A percentile compares a stretch with the other conserved stretches of the same genome.
Evolutionary conservation across 2,888 invertebrate genomes (phyloP).

Genomic region (Hydroisotoma schaefferi): DNA sequence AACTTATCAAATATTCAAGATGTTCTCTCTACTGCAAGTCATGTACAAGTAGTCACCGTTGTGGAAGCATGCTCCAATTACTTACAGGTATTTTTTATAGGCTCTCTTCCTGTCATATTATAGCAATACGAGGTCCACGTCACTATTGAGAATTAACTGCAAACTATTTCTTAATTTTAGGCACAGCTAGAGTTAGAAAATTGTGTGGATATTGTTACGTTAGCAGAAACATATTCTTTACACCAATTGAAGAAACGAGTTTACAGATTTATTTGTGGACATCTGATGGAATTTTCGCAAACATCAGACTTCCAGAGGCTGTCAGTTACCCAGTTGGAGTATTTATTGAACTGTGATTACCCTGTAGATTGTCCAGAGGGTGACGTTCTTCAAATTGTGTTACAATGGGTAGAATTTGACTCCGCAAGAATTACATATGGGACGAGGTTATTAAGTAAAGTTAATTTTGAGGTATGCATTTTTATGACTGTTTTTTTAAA

Average conservation of each 20-base stretch:
- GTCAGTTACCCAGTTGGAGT: slow-evolving; percentile 61
- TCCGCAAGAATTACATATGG: slow-evolving; percentile 48
- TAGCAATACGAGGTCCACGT: too few relatives aligned
- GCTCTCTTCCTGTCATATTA: too few relatives aligned
- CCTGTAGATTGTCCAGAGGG: slow-evolving; percentile 67
- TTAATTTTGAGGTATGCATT: slow-evolving; percentile 41
- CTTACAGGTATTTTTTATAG: too few relatives aligned
- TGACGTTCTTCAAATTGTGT: slow-evolving; percentile 60
- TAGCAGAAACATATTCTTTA: slow-evolving; percentile 67
- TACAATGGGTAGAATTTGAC: slow-evolving; percentile 60
- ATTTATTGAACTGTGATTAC: slow-evolving; percentile 63
- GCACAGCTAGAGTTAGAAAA: slow-evolving; percentile 67
- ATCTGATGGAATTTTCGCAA: slow-evolving; percentile 60
- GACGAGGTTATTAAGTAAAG: slow-evolving; percentile 33
- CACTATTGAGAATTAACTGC: background rate
- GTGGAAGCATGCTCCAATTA: slow-evolving; percentile 65
- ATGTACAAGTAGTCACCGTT: slow-evolving; percentile 64
- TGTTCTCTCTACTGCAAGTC: slow-evolving; percentile 66
- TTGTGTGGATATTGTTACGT: slow-evolving; percentile 66
- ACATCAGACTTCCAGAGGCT: slow-evolving; percentile 62
- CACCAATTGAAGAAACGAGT: slow-evolving; percentile 60
- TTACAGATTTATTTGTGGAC: slow-evolving; percentile 64
- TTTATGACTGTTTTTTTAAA: background rate
- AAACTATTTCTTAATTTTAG: slow-evolving; percentile 49
- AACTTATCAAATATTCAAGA: slow-evolving; percentile 65